phyloP scores from a whole-genome alignment of 1,140 invertebrate species.

The Phymastichus coffea region DNA sequence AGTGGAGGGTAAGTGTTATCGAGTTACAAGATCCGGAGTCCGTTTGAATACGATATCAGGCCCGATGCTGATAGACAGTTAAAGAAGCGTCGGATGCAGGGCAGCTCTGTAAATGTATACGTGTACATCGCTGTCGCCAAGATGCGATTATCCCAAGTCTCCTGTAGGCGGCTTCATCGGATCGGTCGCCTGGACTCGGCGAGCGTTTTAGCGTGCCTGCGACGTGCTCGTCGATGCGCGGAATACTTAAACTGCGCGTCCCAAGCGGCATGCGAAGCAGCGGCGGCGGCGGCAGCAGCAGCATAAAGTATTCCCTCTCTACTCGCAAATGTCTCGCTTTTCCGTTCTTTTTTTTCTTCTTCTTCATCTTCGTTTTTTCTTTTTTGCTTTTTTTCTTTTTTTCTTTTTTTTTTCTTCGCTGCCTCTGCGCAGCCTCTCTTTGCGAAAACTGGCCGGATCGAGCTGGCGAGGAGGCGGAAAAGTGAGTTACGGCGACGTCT shows the following conservation, averaged over 20 bases:
- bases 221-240: conserved; percentile 36
- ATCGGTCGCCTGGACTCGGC: no score
- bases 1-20: neutral
- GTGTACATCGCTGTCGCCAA: conserved; percentile 37
- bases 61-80: neutral
- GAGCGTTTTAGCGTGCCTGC: neutral
- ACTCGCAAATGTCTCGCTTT: no score
- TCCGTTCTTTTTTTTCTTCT: no score
- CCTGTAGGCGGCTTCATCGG: no score
- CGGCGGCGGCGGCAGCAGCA: conserved; percentile 46
- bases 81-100: conserved; percentile 1
- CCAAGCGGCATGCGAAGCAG: conserved; percentile 28
- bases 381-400: no score
- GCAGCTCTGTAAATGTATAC: no score
- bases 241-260: conserved; percentile 52
- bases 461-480: no score
- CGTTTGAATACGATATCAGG: conserved; percentile 4
- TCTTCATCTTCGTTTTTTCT: no score
- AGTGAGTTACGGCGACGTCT: conserved; percentile 46
- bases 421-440: no score
- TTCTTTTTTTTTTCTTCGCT: no score
- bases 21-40: conserved; percentile 1
- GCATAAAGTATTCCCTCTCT: conserved; percentile 53
- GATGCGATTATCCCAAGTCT: conserved; percentile 53
- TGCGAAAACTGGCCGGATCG: no score